Evolutionary conservation across 2,113 vertebrate genomes (phyloP).

Genomic region (Oplegnathus fasciatus): DNA sequence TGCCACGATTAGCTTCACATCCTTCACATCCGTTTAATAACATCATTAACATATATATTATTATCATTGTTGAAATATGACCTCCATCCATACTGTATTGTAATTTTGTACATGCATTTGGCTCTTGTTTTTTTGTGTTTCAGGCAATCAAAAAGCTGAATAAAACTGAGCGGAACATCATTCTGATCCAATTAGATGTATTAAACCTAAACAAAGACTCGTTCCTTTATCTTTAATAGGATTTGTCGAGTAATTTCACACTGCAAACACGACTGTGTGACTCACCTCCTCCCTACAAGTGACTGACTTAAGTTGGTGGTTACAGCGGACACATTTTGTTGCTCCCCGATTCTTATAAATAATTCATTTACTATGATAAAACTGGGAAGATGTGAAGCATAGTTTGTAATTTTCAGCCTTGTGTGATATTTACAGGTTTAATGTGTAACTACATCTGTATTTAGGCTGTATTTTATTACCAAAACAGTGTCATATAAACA

Average conservation of each 20-base stretch:
- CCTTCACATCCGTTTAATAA: neutral
- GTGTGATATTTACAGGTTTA: neutral
- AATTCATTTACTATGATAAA: too few relatives aligned
- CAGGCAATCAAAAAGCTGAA: neutral
- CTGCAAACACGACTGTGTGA: neutral
- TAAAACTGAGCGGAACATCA: neutral
- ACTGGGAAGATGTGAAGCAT: neutral
- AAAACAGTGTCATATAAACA: too few relatives aligned
- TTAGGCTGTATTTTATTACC: neutral
- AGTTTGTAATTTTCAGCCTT: neutral
- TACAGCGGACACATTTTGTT: too few relatives aligned
- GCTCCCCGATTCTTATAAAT: too few relatives aligned
- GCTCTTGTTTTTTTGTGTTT: neutral
- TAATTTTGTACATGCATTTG: neutral
- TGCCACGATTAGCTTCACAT: neutral
- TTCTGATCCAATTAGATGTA: neutral
- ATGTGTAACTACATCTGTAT: neutral
- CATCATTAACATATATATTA: neutral
- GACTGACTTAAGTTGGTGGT: too few relatives aligned
- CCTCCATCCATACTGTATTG: neutral
- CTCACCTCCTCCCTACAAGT: neutral
- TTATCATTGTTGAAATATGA: neutral
- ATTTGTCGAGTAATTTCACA: neutral
- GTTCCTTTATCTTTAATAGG: neutral
- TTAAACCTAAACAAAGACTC: neutral